Base-by-base conservation (phyloP, 2,888 invertebrate genomes). In the Polylopha cassiicola region DNA sequence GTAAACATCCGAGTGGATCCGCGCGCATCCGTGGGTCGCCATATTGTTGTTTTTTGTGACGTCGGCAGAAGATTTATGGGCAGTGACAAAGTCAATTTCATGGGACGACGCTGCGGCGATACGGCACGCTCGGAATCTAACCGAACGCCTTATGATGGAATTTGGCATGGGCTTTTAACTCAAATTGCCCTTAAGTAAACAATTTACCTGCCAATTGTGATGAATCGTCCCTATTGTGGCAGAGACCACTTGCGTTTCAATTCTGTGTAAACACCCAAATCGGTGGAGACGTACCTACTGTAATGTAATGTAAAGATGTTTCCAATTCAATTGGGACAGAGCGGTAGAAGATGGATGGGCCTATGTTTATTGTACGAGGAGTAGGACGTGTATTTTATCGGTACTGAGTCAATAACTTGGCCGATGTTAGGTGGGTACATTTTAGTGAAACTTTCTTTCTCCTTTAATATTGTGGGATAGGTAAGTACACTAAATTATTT, bases 81-180 rank as follows among this genome's bases (percentile, higher is more conserved):
- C 71, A 72, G 73, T 80, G 82, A 82, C 85, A 82, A 76, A 79
- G 81, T 82, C 78, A 77, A 84, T 84, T 82, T 82, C 70, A 75
- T 70, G 81, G 76, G 65, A 58, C 60, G 65, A 55, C 64, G 61
- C 54, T 51, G 51, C 48, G 50, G 58, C 53, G 73, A 75, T 75
- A 72, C 58, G 72, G 71, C 76, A 72, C 67, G 72, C 52, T 64
- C 59, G 62, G 50, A 48, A 55, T 56, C 55, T 53, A 52, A 41
- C 48, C 47, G 51, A 48, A 61, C 48, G 61, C 65, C 65, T 68
- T 71, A 65, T 73, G 68, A 75, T 61, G 63, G 70, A 68, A 75
- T 75, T 75, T 68, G 71, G 65, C 69, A 68, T 61, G 73, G 73
- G 68, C 73, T 76, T 75, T 80, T 78, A 73, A 64, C 74, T 69